Evolutionary conservation across 1,140 invertebrate genomes (phyloP).

Genomic region (Latrodectus geometricus): DNA sequence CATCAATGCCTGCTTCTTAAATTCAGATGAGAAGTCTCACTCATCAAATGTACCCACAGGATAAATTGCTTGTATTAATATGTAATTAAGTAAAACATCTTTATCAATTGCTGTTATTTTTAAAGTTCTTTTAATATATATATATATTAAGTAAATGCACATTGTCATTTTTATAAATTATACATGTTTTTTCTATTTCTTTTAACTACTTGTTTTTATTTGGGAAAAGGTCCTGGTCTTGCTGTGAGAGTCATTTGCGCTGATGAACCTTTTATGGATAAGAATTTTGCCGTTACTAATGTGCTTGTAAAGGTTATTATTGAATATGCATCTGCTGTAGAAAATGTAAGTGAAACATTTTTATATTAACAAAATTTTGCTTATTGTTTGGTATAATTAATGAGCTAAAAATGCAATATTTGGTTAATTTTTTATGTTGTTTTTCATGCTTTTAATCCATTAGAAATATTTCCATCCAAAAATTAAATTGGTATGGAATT

Average conservation of each 20-base stretch:
- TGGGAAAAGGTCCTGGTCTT: slow-evolving; percentile 77
- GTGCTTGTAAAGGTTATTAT: slow-evolving; percentile 90
- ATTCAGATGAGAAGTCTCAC: no score
- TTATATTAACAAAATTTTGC: background rate
- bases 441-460: no score
- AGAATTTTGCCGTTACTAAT: slow-evolving; percentile 95
- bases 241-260: slow-evolving; percentile 96
- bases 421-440: no score
- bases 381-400: background rate
- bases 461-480: no score
- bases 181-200: background rate
- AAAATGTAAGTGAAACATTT: slow-evolving; percentile 75
- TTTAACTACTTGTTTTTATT: background rate
- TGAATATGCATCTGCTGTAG: slow-evolving; percentile 90
- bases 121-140: no score
- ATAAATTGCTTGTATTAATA: no score
- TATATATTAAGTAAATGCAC: no score
- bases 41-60: no score
- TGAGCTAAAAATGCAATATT: background rate
- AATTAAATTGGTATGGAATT: no score
- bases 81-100: no score
- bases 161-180: background rate
- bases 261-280: slow-evolving; percentile 94
- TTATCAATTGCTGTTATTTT: no score
- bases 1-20: no score